These are phyloP conservation scores for Chamaetylas fuelleborni DNA, from an alignment of 2,113 vertebrate species.

Conservation along the genomic window DNA sequence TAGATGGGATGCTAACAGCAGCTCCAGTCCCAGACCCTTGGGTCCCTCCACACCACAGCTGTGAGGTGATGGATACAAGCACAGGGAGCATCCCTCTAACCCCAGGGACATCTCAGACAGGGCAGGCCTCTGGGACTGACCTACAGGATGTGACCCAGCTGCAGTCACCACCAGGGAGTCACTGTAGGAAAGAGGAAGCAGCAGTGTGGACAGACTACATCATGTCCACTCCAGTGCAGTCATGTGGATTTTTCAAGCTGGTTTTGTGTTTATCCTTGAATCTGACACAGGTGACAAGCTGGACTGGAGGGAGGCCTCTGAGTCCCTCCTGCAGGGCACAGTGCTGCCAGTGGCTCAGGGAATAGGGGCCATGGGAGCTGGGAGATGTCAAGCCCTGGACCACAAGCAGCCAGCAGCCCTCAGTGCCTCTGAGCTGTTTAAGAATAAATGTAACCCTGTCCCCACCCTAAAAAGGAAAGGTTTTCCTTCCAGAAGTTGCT, in stretches of 20 bases:
- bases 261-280: not conserved
- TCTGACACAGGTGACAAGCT: accelerated
- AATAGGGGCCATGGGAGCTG: accelerated
- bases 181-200: not conserved
- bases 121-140: not conserved
- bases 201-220: not conserved
- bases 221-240: accelerated
- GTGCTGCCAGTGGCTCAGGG: not conserved
- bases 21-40: not conserved
- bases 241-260: not conserved
- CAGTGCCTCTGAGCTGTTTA: not conserved
- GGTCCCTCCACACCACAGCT: not conserved
- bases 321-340: not conserved
- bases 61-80: not conserved
- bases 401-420: not conserved
- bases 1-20: not conserved
- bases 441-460: not conserved
- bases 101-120: not conserved
- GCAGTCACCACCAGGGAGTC: not conserved
- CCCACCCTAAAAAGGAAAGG: not conserved
- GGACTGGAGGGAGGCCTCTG: not conserved
- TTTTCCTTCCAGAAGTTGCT: not conserved
- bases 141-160: not conserved
- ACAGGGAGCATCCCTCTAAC: accelerated
- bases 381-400: accelerated